Percentiles rank a stretch among this genome's conserved stretches.
phyloP scores from a whole-genome alignment of 2,797 vertebrate genomes.

The Gymnopithys bicolor region DNA sequence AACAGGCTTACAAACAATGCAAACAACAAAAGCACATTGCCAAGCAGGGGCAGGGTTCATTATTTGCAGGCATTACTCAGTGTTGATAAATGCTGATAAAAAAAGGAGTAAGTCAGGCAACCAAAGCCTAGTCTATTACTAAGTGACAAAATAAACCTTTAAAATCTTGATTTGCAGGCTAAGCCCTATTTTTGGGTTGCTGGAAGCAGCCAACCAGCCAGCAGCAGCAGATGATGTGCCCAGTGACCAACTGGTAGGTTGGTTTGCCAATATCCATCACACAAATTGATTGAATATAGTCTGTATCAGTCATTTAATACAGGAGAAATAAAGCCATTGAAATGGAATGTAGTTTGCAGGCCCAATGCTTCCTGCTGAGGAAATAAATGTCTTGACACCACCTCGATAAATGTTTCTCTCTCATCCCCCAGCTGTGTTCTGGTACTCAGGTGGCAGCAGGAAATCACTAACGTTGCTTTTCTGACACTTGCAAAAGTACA shows the following conservation, averaged over 20 bases:
- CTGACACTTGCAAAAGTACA: neutral
- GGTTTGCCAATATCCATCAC: neutral
- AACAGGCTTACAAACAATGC: neutral
- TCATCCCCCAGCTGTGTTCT: neutral
- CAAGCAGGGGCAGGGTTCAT: neutral
- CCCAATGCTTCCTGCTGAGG: conserved; percentile 48
- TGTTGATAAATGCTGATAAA: neutral
- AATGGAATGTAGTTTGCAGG: conserved; percentile 32
- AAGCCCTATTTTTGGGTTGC: neutral
- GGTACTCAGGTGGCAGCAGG: neutral
- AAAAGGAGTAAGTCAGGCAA: neutral
- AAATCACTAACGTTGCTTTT: neutral
- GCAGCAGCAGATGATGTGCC: neutral
- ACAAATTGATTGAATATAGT: conserved; percentile 48
- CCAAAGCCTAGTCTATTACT: neutral
- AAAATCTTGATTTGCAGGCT: neutral
- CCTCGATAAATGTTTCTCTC: conserved; percentile 39
- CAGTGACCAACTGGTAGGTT: neutral
- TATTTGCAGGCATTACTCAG: conserved; percentile 21
- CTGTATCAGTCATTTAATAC: conserved; percentile 1
- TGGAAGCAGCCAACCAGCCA: neutral
- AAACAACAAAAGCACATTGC: conserved; percentile 34
- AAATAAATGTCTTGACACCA: conserved; percentile 42
- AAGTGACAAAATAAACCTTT: conserved; percentile 14
- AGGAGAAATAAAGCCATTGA: conserved; percentile 34